phyloP scores from a whole-genome alignment of 2,113 vertebrate species.

The Notiomystis cincta region DNA sequence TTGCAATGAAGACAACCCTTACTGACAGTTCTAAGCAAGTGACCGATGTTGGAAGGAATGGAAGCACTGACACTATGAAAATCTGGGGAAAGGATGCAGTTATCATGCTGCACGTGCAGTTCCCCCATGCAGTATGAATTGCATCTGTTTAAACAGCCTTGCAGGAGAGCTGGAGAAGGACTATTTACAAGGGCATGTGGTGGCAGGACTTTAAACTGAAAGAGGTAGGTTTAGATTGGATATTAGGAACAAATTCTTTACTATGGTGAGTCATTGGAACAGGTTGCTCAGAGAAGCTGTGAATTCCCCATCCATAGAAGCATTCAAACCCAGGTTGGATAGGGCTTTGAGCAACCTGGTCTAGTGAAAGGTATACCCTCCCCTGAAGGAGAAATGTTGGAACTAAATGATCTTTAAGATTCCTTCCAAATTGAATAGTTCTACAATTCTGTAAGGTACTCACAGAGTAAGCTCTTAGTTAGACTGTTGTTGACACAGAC shows the following conservation, averaged over 20 bases:
- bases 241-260: neutral
- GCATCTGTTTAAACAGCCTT: neutral
- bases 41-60: neutral
- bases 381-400: neutral
- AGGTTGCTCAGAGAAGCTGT: neutral
- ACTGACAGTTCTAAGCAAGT: neutral
- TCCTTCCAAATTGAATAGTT: neutral
- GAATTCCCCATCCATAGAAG: neutral
- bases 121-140: neutral
- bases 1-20: neutral
- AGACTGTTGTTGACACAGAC: neutral
- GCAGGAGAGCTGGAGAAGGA: neutral
- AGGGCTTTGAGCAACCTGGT: neutral
- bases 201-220: neutral
- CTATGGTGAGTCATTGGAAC: too few species aligned
- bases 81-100: neutral
- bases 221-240: neutral
- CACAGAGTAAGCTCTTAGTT: neutral
- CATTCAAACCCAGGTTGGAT: neutral
- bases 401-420: neutral
- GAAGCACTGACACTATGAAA: neutral
- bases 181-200: neutral
- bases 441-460: neutral
- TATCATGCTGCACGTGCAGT: neutral
- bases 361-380: neutral